These are phyloP conservation scores for Toxotes jaculatrix DNA, from an alignment of 2,113 vertebrate genomes.

Conservation along the genomic window DNA sequence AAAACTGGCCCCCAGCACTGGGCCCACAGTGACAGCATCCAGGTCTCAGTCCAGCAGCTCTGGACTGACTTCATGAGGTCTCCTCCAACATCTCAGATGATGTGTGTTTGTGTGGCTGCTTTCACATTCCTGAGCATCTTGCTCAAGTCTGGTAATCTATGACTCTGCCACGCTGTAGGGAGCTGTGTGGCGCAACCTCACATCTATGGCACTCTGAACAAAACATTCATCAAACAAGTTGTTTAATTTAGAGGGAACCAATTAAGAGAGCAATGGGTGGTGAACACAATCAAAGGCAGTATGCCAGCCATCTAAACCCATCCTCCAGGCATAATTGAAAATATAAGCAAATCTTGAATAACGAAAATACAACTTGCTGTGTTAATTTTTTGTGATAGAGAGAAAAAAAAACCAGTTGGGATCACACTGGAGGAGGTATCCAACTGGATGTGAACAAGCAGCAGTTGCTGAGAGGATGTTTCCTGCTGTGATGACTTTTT, in stretches of 20 bases:
- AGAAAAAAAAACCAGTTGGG: conserved; percentile 4
- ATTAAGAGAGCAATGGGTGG: conserved; percentile 39
- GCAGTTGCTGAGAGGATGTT: conserved; percentile 9
- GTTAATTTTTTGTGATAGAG: neutral
- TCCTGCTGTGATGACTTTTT: conserved; percentile 33
- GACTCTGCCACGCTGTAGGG: conserved; percentile 17
- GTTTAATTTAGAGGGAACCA: conserved; percentile 46
- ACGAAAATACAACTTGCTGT: conserved; percentile 5
- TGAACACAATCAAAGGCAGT: conserved; percentile 47
- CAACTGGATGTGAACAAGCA: conserved; percentile 30
- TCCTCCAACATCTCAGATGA: conserved; percentile 18
- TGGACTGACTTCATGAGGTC: conserved; percentile 52
- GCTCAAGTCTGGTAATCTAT: conserved; percentile 6
- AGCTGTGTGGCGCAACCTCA: conserved; percentile 5
- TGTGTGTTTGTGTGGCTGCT: conserved; percentile 10
- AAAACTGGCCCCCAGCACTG: conserved; percentile 10
- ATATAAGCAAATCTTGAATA: conserved; percentile 23
- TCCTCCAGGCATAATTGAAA: conserved; percentile 33
- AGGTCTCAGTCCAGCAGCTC: conserved; percentile 30
- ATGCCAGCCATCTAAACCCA: conserved; percentile 36
- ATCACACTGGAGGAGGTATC: neutral
- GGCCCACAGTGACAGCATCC: neutral
- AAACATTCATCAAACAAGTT: conserved; percentile 26
- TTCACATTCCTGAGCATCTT: neutral
- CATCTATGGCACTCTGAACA: conserved; percentile 19